phyloP scores from a whole-genome alignment of 2,888 invertebrate genomes.

The Cheiracanthium punctorium region DNA sequence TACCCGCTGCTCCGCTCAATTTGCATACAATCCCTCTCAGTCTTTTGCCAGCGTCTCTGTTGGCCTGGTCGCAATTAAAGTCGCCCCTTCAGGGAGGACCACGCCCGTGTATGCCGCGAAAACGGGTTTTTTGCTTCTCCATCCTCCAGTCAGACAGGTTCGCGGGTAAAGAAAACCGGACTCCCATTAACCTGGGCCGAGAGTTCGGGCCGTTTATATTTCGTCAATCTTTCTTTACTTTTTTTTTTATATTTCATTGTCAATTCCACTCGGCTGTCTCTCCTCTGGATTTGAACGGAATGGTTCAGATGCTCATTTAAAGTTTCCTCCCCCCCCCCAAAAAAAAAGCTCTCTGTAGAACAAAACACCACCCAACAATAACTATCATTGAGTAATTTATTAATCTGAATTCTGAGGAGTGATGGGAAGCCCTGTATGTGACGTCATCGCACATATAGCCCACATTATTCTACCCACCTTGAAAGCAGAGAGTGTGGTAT shows the following conservation, averaged over 20 bases:
- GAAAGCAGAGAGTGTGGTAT: too few relatives aligned
- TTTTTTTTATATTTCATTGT: constrained; percentile 4
- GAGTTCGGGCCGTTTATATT: constrained; percentile 11
- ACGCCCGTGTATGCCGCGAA: constrained; percentile 28
- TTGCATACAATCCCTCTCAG: constrained; percentile 1
- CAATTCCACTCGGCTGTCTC: neutral
- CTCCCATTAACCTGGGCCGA: constrained; percentile 55
- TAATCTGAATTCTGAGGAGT: too few relatives aligned
- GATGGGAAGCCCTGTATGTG: too few relatives aligned
- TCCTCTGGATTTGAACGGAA: neutral
- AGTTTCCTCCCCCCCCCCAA: neutral
- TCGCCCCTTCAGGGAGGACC: constrained; percentile 27
- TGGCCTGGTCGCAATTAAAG: constrained; percentile 37
- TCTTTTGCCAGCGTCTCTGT: neutral
- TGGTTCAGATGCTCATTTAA: neutral
- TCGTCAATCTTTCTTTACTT: neutral
- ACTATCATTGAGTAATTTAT: too few relatives aligned
- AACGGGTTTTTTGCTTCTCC: constrained; percentile 25
- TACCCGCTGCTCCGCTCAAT: too few relatives aligned
- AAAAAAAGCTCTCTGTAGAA: too few relatives aligned
- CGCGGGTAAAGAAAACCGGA: constrained; percentile 37
- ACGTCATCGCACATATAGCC: too few relatives aligned
- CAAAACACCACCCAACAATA: too few relatives aligned
- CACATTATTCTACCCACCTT: too few relatives aligned
- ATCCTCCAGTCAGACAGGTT: constrained; percentile 60